Base-by-base conservation (phyloP, 2,113 vertebrate species). In the Typhlomys cinereus region DNA sequence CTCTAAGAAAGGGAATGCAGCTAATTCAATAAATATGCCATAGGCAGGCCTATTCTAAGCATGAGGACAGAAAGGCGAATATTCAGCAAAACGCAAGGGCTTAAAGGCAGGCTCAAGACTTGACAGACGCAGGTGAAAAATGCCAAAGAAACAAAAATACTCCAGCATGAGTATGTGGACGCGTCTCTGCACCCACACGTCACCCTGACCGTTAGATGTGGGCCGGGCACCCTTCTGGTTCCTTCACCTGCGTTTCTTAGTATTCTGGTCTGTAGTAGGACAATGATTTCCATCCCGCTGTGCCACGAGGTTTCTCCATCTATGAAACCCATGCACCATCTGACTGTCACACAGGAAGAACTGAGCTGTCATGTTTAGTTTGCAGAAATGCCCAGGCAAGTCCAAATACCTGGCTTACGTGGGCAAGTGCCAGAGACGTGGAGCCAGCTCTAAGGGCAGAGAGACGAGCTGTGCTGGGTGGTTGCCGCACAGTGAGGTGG, bases 191-290 rank as follows among this genome's bases (percentile, higher is more conserved):
- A 4, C 4, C 0, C 2, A 0, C 83, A 7, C 10, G n/a, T n/a
- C n/a, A n/a, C n/a, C n/a, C n/a, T n/a, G 2, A 34, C 59, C 1
- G 1, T 34, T 52, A 8, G 4, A 25, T 5, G 34, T 2, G 0
- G 1, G 41, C 41, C 17, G 1, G 59, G 31, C 48, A 9, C 34
- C 4, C 41, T 48, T 34, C 50, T 7, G 12, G 5, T 21, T 8
- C 34, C 81, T 76, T 29, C 5, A 41, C 9, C 0, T 6, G n/a
- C 76, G 11, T 67, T 61, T 71, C 27, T 46, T 91, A n/a, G n/a
- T n/a, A n/a, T n/a, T n/a, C n/a, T n/a, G n/a, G n/a, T n/a, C n/a
- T n/a, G n/a, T n/a, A n/a, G n/a, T n/a, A n/a, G n/a, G n/a, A n/a
- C n/a, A n/a, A n/a, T n/a, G n/a, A n/a, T n/a, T n/a, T n/a, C n/a